Base-by-base conservation (phyloP, 2,888 invertebrate species). In the Pseudolycoriella hygida region DNA sequence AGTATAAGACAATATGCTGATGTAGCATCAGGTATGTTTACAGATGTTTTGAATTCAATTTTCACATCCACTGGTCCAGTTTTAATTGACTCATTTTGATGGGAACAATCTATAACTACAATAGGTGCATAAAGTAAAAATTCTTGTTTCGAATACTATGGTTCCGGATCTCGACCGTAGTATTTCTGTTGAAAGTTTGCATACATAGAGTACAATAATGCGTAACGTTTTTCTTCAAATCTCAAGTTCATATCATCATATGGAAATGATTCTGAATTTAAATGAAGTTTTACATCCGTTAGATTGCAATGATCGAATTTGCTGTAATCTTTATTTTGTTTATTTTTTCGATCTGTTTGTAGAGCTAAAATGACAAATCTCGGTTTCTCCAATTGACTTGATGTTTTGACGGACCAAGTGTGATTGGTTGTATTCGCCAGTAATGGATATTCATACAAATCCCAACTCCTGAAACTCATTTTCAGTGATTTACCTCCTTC, bases 331-430 rank as follows among this genome's bases (percentile, higher is more conserved):
- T 42, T 50, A 4, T 14, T 18, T 38, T 47, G 42, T 18, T 52
- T 47, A 51, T 56, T 56, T 53, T 59, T 60, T 49, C 55, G 50
- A 44, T 56, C 50, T 14, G 58, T 62, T 55, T 65, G 62, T 40
- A 62, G 56, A 11, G 54, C 60, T 17, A 62, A 37, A 39, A 64
- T 57, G 15, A 64, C 48, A 50, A 51, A 64, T 43, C 60, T 48
- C 2, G 61, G 61, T 52, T 59, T 60, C 52, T 62, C 61, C 37
- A 61, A 47, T 45, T 55, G 54, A 12, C 52, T 52, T 11, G 56
- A 49, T 17, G 60, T 59, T 50, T 57, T 57, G 10, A 59, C 50
- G 10, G 54, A 48, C 61, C 60, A 59, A 15, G 54, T 49, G 47
- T 58, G 53, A 49, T 58, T 54, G 42, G 47, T 49, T 15, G 57